Percentiles rank a stretch among this genome's conserved stretches.
These are phyloP conservation scores for Myrmecobius fasciatus DNA, from an alignment of 2,113 vertebrate species.

Conservation along the genomic window DNA sequence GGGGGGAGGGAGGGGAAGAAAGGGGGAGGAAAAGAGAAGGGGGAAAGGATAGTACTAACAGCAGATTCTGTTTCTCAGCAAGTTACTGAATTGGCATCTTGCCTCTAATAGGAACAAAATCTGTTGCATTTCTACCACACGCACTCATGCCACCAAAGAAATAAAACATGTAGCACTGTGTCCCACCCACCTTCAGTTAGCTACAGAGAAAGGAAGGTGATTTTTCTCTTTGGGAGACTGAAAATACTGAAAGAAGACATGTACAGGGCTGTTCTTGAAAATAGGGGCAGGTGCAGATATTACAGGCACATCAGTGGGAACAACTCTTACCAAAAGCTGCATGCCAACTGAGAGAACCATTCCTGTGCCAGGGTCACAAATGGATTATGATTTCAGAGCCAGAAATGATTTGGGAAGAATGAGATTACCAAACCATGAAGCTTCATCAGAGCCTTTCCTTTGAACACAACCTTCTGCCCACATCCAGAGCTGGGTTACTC, in stretches of 20 bases:
- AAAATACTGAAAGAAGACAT: constrained; percentile 3
- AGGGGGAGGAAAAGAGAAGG: neutral
- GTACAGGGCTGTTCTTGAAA: neutral
- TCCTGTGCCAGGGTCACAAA: constrained; percentile 48
- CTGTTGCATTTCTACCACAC: neutral
- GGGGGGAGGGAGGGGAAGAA: constrained; percentile 31
- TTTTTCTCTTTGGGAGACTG: constrained; percentile 33
- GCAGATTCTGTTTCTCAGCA: constrained; percentile 65
- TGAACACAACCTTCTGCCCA: constrained; percentile 52
- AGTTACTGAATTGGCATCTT: constrained; percentile 54
- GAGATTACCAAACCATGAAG: constrained; percentile 71
- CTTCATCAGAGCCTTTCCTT: constrained; percentile 22
- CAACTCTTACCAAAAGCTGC: constrained; percentile 17
- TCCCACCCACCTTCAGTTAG: neutral
- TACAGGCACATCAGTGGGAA: constrained; percentile 3
- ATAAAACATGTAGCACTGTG: neutral
- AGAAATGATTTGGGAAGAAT: constrained; percentile 45
- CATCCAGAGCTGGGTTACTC: constrained; percentile 50
- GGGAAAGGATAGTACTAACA: constrained; percentile 22
- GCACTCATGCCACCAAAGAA: neutral
- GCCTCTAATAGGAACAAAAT: constrained; percentile 49
- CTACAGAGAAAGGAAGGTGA: neutral
- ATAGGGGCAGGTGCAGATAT: constrained; percentile 27
- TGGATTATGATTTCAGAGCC: constrained; percentile 54
- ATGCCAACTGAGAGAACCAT: constrained; percentile 11